Base-by-base conservation (phyloP, 92 coral and sea anemone species). In the Porites lobata region DNA sequence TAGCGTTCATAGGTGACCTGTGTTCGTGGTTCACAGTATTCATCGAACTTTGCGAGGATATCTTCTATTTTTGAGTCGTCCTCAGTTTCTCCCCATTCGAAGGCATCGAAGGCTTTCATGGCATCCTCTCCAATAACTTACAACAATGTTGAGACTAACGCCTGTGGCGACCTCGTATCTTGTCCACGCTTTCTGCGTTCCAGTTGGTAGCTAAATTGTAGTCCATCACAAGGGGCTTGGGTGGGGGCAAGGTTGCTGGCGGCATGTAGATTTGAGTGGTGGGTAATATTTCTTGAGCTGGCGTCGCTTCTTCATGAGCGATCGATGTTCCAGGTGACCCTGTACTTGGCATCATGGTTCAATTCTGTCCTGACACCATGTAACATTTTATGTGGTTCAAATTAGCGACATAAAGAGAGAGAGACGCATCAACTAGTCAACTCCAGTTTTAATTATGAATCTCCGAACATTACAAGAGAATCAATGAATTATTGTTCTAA, bases 1-100 rank as follows among this genome's bases (percentile, higher is more conserved):
- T 84, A 91, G 19, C 95, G 87, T 85, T 92, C 95, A 75, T 92
- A 92, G 58, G 89, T 89, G 15, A 92, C 92, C 76, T 90, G 90
- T 50, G 83, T 90, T 65, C 93, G 82, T 54, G 76, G 77, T 61
- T 73, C 86, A 54, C 87, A 72, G 78, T 83, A 26, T 63, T 21
- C 81, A 53, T 86, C 89, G 56, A 85, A 85, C 65, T 85, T 76
- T 59, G 70, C 73, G 13, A 76, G 85, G 21, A 85, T 76, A 52
- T 85, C 83, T 13, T 61, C 89, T 75, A 85, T 85, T 47, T 86
- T 43, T 15, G 81, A 75, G 24, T 86, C 90, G 74, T 70, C 82
- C 58, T 86, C 78, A 56, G 47, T 84, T 66, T 77, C 85, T 18
- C 85, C 90, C 79, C 85, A 86, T 50, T 70, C 70, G 47, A 87